Base-by-base conservation (phyloP, 2,797 vertebrate species). In the Acanthis flammea region DNA sequence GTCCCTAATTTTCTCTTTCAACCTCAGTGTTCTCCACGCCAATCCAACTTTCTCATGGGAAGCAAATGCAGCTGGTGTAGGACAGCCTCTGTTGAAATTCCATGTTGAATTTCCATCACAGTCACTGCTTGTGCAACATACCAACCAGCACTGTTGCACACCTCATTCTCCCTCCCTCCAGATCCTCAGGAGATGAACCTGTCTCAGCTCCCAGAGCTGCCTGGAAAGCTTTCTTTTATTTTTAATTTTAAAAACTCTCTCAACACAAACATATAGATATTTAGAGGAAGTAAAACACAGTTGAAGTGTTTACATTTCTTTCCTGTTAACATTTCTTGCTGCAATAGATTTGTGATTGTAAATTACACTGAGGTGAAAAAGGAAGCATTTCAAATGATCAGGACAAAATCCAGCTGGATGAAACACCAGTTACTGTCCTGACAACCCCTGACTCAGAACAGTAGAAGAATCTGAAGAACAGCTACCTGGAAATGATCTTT, bases 1-100 rank as follows among this genome's bases (percentile, higher is more conserved):
- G 60, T 66, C 88, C 82, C 24, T 75, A 67, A 86, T 97, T 97
- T 96, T 93, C 79, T 91, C 79, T 94, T 95, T 95, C 86, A 93
- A 37, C 71, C 68, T 92, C 77, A 66, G 45, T 39, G 21, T 37
- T 88, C 68, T 79, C 92, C 75, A 47, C 44, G 74, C 95, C 94
- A 93, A 95, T 93, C 77, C 54, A 65, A 65, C 91, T 96, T 97
- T 97, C 97, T 97, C 97, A 92, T 89, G 96, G 94, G 97, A 98
- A 96, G 81, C 76, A 74, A 58, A 91, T 13, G 70, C 79, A 91
- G 79, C 80, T 83, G 45, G 71, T 44, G 45, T 30, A 60, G 86
- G 81, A 76, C 71, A 83, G 61, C 63, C 87, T 75, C 68, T 55
- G 88, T 86, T 47, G 23, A 55, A 55, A 55, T 33, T 33, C 94